Evolutionary conservation across 2,797 vertebrate species (phyloP).

Genomic region (Manis javanica): DNA sequence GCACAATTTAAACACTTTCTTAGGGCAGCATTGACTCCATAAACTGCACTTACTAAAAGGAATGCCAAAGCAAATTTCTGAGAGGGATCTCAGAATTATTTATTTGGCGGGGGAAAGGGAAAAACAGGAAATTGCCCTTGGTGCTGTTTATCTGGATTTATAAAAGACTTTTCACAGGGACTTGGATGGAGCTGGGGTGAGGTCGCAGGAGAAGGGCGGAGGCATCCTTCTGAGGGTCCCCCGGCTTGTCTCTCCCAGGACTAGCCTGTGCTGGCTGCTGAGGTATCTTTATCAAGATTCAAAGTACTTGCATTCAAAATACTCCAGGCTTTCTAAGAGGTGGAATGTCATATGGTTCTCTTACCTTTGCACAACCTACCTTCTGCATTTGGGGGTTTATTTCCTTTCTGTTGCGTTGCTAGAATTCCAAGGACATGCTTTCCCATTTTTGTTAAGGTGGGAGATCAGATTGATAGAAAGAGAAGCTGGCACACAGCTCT

Average conservation of each 20-base stretch:
- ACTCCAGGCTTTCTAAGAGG: neutral
- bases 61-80: constrained; percentile 20
- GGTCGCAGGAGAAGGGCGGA: neutral
- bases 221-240: too few relatives aligned
- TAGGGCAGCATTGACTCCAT: neutral
- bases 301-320: neutral
- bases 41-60: neutral
- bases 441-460: neutral
- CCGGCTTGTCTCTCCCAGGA: neutral
- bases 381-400: neutral
- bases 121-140: neutral
- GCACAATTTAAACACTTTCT: neutral
- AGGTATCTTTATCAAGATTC: neutral
- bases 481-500: neutral
- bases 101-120: neutral
- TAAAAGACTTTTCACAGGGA: neutral
- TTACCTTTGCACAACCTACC: neutral
- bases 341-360: neutral
- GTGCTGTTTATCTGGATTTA: neutral
- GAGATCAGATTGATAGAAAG: neutral
- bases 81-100: neutral
- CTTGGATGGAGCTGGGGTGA: neutral
- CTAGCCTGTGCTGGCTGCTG: neutral
- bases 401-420: neutral
- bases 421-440: neutral